phyloP scores from a whole-genome alignment of 2,888 invertebrate species.

The Idaea biselata region DNA sequence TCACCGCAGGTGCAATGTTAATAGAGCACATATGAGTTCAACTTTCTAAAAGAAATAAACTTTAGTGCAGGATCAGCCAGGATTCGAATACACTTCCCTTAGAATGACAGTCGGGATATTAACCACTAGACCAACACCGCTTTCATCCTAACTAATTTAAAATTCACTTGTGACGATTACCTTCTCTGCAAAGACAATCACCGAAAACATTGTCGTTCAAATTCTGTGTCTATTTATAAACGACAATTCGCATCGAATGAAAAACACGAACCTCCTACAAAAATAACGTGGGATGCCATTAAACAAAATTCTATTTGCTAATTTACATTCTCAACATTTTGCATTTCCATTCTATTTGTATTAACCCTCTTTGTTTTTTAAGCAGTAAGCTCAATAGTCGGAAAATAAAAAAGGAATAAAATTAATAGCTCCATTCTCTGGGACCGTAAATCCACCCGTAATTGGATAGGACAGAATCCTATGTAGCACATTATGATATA shows the following conservation, averaged over 20 bases:
- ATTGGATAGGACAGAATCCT: conserved; percentile 34
- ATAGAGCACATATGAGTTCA: too few species aligned
- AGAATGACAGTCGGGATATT: too few species aligned
- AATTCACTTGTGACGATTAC: too few species aligned
- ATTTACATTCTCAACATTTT: conserved; percentile 58
- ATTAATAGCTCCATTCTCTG: conserved; percentile 38
- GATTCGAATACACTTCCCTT: too few species aligned
- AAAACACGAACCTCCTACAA: conserved; percentile 2
- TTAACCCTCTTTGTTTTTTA: conserved; percentile 28
- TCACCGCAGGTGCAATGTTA: too few species aligned
- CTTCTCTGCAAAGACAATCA: conserved; percentile 68
- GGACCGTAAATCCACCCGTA: conserved; percentile 37
- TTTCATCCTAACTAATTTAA: too few species aligned
- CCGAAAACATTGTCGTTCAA: not conserved
- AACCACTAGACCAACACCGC: too few species aligned
- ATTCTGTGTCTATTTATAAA: not conserved
- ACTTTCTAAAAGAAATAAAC: too few species aligned
- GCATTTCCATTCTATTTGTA: conserved; percentile 32
- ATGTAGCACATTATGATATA: conserved; percentile 29
- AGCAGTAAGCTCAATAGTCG: conserved; percentile 22
- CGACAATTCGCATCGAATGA: not conserved
- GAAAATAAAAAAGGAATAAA: conserved; percentile 30
- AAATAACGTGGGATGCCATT: not conserved
- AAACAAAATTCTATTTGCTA: conserved; percentile 25
- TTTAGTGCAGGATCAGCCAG: too few species aligned